Conservation (phyloP, 2,888 invertebrate species). For the Cataglyphis rosenhaueri region DNA sequence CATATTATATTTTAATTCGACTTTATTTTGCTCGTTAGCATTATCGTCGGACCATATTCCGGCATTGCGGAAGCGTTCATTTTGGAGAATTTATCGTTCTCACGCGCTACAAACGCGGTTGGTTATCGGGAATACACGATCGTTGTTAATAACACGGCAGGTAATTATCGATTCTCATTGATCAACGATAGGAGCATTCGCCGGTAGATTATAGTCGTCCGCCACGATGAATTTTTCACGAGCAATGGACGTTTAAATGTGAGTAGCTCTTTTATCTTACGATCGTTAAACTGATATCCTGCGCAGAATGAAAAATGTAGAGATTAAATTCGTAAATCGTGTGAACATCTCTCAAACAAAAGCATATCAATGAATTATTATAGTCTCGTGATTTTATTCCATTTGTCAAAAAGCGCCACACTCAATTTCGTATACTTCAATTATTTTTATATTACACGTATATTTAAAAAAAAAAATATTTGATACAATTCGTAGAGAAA, state of each 20-base stretch:
- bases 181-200: constrained; percentile 13
- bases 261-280: neutral
- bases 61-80: neutral
- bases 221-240: constrained; percentile 26
- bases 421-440: constrained; percentile 17
- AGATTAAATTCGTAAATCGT: constrained; percentile 35
- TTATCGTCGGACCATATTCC: neutral
- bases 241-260: neutral
- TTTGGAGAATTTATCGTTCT: constrained; percentile 21
- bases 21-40: constrained; percentile 19
- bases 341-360: constrained; percentile 15
- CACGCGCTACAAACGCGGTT: constrained; percentile 10
- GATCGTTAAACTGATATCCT: neutral
- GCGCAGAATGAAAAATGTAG: constrained; percentile 3
- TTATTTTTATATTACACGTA: constrained; percentile 18
- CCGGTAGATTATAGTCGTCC: neutral
- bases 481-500: neutral
- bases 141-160: constrained; percentile 12
- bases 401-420: constrained; percentile 11
- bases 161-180: constrained; percentile 44
- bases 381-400: constrained; percentile 18
- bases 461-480: constrained; percentile 8
- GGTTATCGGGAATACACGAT: constrained; percentile 37
- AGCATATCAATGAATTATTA: constrained; percentile 14
- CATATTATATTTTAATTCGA: constrained; percentile 22